Evolutionary conservation across 2,113 vertebrate species (phyloP).

Genomic region (Limnothrissa miodon): DNA sequence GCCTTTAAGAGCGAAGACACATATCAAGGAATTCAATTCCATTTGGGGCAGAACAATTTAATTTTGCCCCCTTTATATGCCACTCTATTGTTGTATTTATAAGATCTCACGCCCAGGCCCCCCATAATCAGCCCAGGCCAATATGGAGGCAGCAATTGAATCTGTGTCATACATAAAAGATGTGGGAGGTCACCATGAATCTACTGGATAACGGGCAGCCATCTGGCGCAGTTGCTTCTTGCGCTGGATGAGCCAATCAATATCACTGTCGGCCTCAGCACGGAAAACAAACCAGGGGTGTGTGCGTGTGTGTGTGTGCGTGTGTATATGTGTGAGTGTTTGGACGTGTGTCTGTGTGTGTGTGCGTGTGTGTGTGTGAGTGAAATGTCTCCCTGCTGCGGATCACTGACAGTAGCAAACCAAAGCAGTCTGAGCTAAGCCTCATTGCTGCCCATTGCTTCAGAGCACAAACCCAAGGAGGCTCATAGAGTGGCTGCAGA

Average conservation of each 20-base stretch:
- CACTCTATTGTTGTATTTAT: neutral
- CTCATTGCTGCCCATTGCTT: neutral
- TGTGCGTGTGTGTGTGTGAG: too few species aligned
- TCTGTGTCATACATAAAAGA: neutral
- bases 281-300: neutral
- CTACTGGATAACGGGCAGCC: neutral
- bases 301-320: too few species aligned
- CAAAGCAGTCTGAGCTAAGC: neutral
- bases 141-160: neutral
- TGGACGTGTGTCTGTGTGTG: too few species aligned
- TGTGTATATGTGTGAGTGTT: too few species aligned
- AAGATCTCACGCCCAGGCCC: neutral
- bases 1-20: neutral
- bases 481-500: neutral
- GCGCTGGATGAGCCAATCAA: neutral
- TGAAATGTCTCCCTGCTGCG: neutral
- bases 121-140: neutral
- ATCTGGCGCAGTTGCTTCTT: neutral
- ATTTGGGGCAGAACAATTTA: conserved; percentile 2
- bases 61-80: neutral
- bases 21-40: neutral
- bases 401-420: neutral
- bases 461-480: too few species aligned
- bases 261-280: neutral
- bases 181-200: neutral